phyloP scores from a whole-genome alignment of 2,888 invertebrate genomes.

The Archips xylosteana region DNA sequence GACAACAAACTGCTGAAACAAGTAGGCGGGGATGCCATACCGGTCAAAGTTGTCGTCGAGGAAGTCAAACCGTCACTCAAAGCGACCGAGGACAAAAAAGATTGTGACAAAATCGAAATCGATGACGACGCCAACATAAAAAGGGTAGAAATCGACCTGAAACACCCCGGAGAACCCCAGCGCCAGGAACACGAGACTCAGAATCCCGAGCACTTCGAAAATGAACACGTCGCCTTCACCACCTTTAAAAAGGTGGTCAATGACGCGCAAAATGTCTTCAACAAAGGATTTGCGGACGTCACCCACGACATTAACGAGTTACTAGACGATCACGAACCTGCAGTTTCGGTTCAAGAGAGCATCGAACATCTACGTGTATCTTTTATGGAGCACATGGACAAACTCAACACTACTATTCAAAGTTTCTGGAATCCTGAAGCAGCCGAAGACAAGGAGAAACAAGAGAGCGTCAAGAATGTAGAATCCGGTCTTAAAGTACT shows the following conservation, averaged over 20 bases:
- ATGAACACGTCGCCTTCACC: constrained; percentile 56
- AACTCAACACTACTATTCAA: constrained; percentile 65
- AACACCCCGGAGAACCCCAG: constrained; percentile 74
- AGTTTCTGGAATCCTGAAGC: constrained; percentile 54
- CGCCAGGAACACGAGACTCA: constrained; percentile 78
- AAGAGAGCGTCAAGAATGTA: constrained; percentile 53
- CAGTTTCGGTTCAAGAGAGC: constrained; percentile 60
- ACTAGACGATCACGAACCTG: constrained; percentile 59
- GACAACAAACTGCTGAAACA: constrained; percentile 62
- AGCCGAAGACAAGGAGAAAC: constrained; percentile 45
- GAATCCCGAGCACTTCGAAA: constrained; percentile 65
- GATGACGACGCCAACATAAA: constrained; percentile 56
- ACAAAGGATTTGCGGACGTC: constrained; percentile 60
- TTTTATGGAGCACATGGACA: constrained; percentile 64
- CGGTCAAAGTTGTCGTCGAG: constrained; percentile 69
- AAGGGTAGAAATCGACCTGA: constrained; percentile 65
- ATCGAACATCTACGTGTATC: constrained; percentile 62
- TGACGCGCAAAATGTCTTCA: constrained; percentile 57
- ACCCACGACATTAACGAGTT: constrained; percentile 65
- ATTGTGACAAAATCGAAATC: constrained; percentile 53
- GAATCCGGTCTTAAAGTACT: constrained; percentile 58
- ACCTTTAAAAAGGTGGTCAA: constrained; percentile 63
- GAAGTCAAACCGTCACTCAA: constrained; percentile 54
- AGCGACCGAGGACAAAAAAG: constrained; percentile 49
- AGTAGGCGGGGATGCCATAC: constrained; percentile 58